Conservation (phyloP, 2,797 vertebrate species). For the Anableps anableps region DNA sequence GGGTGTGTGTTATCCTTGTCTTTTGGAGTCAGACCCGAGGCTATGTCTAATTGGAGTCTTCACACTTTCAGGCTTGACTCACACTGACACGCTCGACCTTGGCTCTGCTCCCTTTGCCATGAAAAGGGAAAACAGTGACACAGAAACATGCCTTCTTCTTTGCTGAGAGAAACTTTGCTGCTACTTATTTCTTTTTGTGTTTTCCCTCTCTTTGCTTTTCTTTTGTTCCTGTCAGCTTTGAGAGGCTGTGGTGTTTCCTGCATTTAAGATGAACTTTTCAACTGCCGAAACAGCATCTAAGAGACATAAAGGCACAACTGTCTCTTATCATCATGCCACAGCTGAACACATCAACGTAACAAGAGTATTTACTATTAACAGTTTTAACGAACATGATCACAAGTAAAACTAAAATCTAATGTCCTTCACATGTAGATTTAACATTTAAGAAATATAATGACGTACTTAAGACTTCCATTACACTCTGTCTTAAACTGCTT, state of each 20-base stretch:
- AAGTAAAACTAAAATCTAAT: not conserved
- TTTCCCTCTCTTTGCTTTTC: constrained; percentile 40
- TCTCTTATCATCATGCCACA: constrained; percentile 39
- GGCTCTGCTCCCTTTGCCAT: constrained; percentile 79
- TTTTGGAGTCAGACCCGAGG: constrained; percentile 84
- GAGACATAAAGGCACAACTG: constrained; percentile 69
- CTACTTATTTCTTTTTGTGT: constrained; percentile 54
- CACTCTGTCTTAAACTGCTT: not conserved
- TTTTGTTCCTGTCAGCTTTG: constrained; percentile 49
- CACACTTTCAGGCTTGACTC: constrained; percentile 84
- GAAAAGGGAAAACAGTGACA: constrained; percentile 78
- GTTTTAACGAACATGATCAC: not conserved
- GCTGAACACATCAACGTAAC: constrained; percentile 41
- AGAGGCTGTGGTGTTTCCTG: constrained; percentile 33
- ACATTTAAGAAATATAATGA: not conserved
- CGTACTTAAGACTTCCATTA: not conserved
- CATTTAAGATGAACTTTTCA: constrained; percentile 76
- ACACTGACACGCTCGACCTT: constrained; percentile 83
- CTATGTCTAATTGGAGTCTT: constrained; percentile 86
- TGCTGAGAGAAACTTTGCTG: constrained; percentile 69
- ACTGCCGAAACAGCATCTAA: constrained; percentile 53
- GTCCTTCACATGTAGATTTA: not conserved
- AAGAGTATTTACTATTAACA: not conserved
- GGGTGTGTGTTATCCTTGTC: constrained; percentile 81
- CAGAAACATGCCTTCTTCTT: constrained; percentile 73